phyloP scores from a whole-genome alignment of 1,140 invertebrate species.

The Temnothorax longispinosus region DNA sequence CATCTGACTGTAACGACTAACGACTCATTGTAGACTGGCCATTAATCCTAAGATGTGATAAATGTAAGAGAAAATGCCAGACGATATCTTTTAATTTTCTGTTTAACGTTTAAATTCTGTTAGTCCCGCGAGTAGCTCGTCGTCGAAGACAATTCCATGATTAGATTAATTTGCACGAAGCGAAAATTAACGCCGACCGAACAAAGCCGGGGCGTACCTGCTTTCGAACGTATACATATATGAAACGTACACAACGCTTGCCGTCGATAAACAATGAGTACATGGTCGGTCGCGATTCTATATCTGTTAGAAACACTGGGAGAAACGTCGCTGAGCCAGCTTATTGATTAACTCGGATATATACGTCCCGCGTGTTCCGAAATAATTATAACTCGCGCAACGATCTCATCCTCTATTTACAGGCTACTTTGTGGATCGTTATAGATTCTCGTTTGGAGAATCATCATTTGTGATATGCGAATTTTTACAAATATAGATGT shows the following conservation, averaged over 20 bases:
- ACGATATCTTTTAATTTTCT: neutral
- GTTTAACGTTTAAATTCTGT: neutral
- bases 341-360: conserved; percentile 43
- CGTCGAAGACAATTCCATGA: neutral
- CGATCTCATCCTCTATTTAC: neutral
- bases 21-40: too few relatives aligned
- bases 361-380: neutral
- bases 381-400: conserved; percentile 23
- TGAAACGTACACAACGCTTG: neutral
- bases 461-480: neutral
- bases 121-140: too few relatives aligned
- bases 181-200: conserved; percentile 2
- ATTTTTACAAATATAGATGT: neutral
- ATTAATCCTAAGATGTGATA: too few relatives aligned
- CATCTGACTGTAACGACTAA: too few relatives aligned
- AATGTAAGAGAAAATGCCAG: too few relatives aligned
- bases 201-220: neutral
- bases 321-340: neutral
- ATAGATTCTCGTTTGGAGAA: neutral
- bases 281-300: conserved; percentile 34
- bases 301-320: conserved; percentile 9
- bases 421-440: neutral
- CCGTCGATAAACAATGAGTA: conserved; percentile 22
- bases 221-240: conserved; percentile 15
- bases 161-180: conserved; percentile 12